phyloP scores from a whole-genome alignment of 2,797 vertebrate genomes.

The Geotrypetes seraphini region DNA sequence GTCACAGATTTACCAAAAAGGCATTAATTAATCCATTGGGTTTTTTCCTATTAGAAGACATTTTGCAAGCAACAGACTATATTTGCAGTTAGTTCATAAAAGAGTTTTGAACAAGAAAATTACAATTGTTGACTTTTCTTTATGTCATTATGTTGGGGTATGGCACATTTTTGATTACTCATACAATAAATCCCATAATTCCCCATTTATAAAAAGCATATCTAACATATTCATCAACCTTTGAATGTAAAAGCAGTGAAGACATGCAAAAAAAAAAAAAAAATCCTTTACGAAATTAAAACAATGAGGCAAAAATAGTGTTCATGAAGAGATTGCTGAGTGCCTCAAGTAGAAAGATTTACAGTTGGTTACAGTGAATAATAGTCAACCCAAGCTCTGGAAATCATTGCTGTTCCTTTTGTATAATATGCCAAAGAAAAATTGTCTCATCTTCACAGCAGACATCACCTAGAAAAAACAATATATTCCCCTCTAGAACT shows the following conservation, averaged over 20 bases:
- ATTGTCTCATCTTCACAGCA: constrained; percentile 18
- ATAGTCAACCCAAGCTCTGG: constrained; percentile 25
- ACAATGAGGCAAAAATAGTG: constrained; percentile 58
- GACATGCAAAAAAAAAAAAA: constrained; percentile 69
- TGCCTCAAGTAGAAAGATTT: constrained; percentile 40
- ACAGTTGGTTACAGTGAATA: constrained; percentile 39
- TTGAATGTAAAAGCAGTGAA: constrained; percentile 67
- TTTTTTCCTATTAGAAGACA: constrained; percentile 62
- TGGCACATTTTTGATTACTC: constrained; percentile 77
- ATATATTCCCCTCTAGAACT: constrained; percentile 10
- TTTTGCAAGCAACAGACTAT: constrained; percentile 69
- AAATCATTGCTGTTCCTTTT: constrained; percentile 23
- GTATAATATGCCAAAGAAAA: constrained; percentile 26
- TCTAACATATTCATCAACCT: constrained; percentile 58
- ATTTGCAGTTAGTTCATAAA: constrained; percentile 59
- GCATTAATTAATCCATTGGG: constrained; percentile 46
- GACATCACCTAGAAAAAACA: constrained; percentile 24
- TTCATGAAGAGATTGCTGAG: constrained; percentile 52
- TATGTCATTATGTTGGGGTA: constrained; percentile 77
- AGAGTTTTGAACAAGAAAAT: constrained; percentile 48
- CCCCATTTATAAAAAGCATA: constrained; percentile 68
- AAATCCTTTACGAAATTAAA: constrained; percentile 46
- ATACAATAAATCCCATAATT: constrained; percentile 68
- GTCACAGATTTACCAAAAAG: constrained; percentile 54
- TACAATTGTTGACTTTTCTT: constrained; percentile 42